Base-by-base conservation (phyloP, 2,888 invertebrate species). In the Digitonthophagus gazella region DNA sequence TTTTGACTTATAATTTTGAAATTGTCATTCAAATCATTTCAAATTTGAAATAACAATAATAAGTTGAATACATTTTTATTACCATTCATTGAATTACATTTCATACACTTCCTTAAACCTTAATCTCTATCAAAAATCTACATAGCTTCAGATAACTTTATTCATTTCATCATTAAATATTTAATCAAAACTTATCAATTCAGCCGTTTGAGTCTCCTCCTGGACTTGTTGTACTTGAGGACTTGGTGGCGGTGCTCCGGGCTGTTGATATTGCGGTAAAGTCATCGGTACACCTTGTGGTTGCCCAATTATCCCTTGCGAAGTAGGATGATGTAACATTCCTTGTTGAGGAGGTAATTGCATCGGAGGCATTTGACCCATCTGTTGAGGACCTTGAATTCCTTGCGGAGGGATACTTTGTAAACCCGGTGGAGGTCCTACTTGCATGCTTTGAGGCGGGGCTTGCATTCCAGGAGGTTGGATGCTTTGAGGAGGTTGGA, bases 131-230 rank as follows among this genome's bases (percentile, higher is more conserved):
- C 28, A 44, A 44, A 44, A 44, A 44, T 44, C 28, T 44, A 44
- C 28, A 44, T 44, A 44, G 11, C 28, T 44, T 11, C 6, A 44
- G 11, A 44, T 44, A 44, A 44, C 11, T 44, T 44, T 44, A 44
- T 44, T n/a, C n/a, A 3, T 44, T 5, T 11, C 28, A 44, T 44
- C 28, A 44, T 22, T 22, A 4, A 44, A 8, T 1, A 44, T 44
- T 87, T 85, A 93, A 85, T 93, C 93, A 76, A 94, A 94, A 79
- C 90, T 91, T 74, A 94, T 94, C 54, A 94, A 85, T 82, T 93
- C 93, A 14, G 91, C 93, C 1, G 92, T 92, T 76, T 87, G 86
- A 0, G 87, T 84, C 61, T 85, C 83, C 15, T 79, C 80, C 22
- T 81, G 79, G 78, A 81, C 70, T 77, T 82, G 68, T 75, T 80